Conservation (phyloP, 1,140 invertebrate species). For the Limonius californicus region DNA sequence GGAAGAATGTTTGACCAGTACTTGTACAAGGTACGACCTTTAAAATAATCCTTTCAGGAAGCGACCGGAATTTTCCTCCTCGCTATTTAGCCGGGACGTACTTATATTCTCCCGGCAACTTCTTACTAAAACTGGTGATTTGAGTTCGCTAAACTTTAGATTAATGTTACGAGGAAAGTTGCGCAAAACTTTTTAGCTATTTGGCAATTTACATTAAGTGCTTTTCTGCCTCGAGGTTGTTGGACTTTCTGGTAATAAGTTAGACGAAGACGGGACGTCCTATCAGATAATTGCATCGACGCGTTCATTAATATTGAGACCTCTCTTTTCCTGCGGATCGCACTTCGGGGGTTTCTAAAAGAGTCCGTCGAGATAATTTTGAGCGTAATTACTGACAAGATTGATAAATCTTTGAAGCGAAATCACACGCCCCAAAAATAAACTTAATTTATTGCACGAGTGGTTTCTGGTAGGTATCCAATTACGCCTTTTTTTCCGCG, state of each 20-base stretch:
- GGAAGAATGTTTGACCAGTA: constrained; percentile 67
- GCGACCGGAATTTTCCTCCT: neutral
- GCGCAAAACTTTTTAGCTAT: constrained; percentile 29
- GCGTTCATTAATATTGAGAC: constrained; percentile 24
- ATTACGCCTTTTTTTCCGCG: no score
- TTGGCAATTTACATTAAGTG: constrained; percentile 38
- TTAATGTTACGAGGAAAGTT: constrained; percentile 37
- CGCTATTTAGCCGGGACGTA: neutral
- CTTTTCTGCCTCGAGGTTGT: constrained; percentile 22
- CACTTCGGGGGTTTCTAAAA: neutral
- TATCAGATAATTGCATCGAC: constrained; percentile 31
- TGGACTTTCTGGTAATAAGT: constrained; percentile 25
- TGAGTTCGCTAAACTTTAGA: constrained; percentile 30
- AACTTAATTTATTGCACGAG: no score
- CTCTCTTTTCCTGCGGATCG: constrained; percentile 6
- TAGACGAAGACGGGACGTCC: neutral
- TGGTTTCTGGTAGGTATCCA: no score
- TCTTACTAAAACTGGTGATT: neutral
- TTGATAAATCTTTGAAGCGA: neutral
- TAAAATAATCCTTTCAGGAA: neutral
- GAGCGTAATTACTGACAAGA: neutral
- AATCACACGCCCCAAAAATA: neutral
- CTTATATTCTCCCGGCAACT: neutral
- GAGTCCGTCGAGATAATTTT: neutral
- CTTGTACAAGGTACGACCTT: constrained; percentile 57